Evolutionary conservation across 2,888 invertebrate species (phyloP), one percentile per base, ranked within the genome.

Genomic region (Lysandra coridon): DNA sequence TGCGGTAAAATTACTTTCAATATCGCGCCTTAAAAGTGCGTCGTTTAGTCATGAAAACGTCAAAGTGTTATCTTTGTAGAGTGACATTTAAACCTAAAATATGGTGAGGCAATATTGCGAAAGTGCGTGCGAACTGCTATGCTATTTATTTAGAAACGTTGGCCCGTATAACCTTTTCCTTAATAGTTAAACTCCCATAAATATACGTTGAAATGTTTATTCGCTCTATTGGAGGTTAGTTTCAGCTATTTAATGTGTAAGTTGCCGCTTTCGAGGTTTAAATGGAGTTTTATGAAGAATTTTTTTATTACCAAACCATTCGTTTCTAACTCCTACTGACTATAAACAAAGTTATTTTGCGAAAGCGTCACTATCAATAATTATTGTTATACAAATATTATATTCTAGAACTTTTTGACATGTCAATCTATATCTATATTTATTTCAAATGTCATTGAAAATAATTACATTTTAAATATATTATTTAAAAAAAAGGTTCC

Each of bases 51-150:
- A 76, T 37, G 57, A 76, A 76, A 33, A 14, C 76, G 53, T 53
- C 76, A 33, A 75, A 53, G 75, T 12, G 33, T 76, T 33, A 57
- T 76, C 33, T 76, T 76, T 57, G 12, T 23, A 14, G 17, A 76
- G 53, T 57, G 76, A 33, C 76, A 33, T 76, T 76, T 57, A 76
- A 53, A 76, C 57, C 57, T 17, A 76, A 76, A 76, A 57, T 76
- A 76, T 76, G 57, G 76, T 17, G 57, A 76, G 57, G 14, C 57
- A 57, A 76, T 76, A 57, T 57, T 76, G 76, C 57, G 33, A 76
- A 76, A 76, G 76, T 76, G 76, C 53, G 76, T 76, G 76, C 57
- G 76, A 57, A 76, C 53, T 57, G 76, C 53, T 53, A 7, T 53
- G 53, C 57, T 76, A 76, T 76, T 76, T 76, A 76, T 57, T 57